phyloP scores from a whole-genome alignment of 2,797 vertebrate species.

The Lophotriccus pileatus region DNA sequence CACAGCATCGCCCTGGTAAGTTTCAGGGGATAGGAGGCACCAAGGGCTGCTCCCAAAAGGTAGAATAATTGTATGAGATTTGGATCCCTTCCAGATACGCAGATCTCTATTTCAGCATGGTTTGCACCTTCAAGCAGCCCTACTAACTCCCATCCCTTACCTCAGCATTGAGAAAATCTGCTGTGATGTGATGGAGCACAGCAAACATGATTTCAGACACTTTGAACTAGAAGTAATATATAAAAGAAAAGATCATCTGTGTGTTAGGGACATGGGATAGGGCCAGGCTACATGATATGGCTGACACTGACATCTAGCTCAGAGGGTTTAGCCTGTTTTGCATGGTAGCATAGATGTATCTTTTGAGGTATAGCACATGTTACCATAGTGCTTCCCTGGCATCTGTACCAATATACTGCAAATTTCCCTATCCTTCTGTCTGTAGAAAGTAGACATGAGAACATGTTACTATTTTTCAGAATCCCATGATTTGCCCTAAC shows the following conservation, averaged over 20 bases:
- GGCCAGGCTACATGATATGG: not conserved
- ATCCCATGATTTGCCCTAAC: not conserved
- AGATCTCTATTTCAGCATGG: not conserved
- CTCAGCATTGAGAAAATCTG: not conserved
- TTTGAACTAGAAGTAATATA: not conserved
- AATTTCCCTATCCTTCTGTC: not conserved
- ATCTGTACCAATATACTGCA: not conserved
- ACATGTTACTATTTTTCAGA: not conserved
- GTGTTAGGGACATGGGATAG: not conserved
- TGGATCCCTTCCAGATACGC: not conserved
- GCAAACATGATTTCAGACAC: not conserved
- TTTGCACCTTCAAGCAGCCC: not conserved
- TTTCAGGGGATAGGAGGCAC: rapidly evolving
- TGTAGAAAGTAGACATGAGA: not conserved
- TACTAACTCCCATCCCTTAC: not conserved
- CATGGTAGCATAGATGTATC: rapidly evolving
- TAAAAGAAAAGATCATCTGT: not conserved
- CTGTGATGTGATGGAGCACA: not conserved
- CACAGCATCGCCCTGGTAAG: not conserved
- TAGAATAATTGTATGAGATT: not conserved
- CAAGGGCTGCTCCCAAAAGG: not conserved
- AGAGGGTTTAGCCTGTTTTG: not conserved
- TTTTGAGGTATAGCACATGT: not conserved
- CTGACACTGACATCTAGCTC: not conserved
- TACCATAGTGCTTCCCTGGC: not conserved